These are phyloP conservation scores for Cyanistes caeruleus DNA, from an alignment of 2,113 vertebrate genomes.

Conservation along the genomic window DNA sequence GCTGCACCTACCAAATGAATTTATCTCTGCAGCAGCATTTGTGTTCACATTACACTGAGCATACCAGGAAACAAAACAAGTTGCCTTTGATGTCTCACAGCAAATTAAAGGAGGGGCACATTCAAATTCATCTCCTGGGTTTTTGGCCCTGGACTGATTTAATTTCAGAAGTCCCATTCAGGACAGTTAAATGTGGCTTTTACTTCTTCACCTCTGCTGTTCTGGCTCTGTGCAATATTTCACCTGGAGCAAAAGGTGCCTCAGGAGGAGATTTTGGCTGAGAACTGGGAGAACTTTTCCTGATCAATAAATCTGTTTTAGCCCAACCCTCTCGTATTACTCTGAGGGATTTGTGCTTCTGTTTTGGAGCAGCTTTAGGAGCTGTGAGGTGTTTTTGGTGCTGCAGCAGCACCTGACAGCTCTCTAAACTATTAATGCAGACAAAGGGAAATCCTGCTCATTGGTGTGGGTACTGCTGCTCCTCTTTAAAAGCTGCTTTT, in stretches of 20 bases:
- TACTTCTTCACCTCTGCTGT: background rate
- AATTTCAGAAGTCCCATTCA: background rate
- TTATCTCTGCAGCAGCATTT: background rate
- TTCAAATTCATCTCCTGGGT: background rate
- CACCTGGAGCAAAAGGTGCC: background rate
- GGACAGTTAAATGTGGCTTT: background rate
- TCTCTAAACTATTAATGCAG: background rate
- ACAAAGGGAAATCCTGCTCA: background rate
- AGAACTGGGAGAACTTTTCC: background rate
- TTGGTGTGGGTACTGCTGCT: background rate
- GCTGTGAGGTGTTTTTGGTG: background rate
- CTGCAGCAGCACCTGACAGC: background rate
- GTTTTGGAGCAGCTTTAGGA: background rate
- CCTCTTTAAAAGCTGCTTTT: background rate
- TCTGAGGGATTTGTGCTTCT: background rate
- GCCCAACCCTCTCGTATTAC: background rate
- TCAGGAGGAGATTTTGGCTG: background rate
- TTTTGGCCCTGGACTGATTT: background rate
- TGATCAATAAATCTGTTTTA: background rate
- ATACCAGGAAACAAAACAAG: background rate
- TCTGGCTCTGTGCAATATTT: background rate
- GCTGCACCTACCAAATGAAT: background rate
- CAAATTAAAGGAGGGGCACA: background rate
- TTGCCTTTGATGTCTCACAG: background rate
- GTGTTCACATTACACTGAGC: background rate